Base-by-base conservation (phyloP, 2,113 vertebrate genomes). In the Plectropomus leopardus region DNA sequence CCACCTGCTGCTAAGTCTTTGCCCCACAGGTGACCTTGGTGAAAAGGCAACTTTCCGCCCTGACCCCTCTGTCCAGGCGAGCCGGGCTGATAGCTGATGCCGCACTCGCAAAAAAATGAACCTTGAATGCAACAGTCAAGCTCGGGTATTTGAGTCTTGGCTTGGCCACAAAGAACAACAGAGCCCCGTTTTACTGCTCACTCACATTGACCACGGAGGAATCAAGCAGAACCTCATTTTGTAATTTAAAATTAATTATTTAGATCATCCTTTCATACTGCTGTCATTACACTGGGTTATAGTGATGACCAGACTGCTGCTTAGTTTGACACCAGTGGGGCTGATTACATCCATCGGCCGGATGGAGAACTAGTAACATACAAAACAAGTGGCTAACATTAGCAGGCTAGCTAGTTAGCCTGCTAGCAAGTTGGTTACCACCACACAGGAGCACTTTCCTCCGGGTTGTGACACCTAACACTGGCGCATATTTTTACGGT, bases 1-100 rank as follows among this genome's bases (percentile, higher is more conserved):
- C 83, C 85, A 88, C 90, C 85, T 88, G 92, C 86, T 89, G 90
- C 86, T 81, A 72, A 90, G 69, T 47, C 60, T 76, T 26, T 59
- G 80, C 86, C 88, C 86, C 89, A 86, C 86, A 82, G 75, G 83
- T 92, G 90, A 93, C 92, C 92, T 93, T 93, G 88, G 91, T 90
- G 80, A 84, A 70, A 50, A 72, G 72, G 64, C 75, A 82, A 81
- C 81, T 78, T 78, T 86, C 28, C 32, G 34, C 15, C 68, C 61
- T 28, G 72, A 85, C 57, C 82, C 64, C 10, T 17, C 47, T 74
- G n/a, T n/a, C 14, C 72, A 30, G 66, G 50, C 14, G 48, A 68
- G 44, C 28, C 60, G 50, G 0, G 26, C 59, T 13, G 53, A 53
- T 8, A 48, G 36, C 55, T 55, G 53, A 73, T 50, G 36, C 53